Percentiles rank a stretch among this genome's conserved stretches.
Evolutionary conservation across 2,113 vertebrate species (phyloP).

Genomic region (Mus musculus): GRCm39 chr5:139790001-139790500

Average conservation of each 20-base stretch:
- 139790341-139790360: too few relatives aligned
- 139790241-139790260: not conserved
- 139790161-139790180: not conserved
- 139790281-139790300: fast-evolving
- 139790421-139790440: not conserved
- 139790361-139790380: not conserved
- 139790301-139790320: not conserved
- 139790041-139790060: not conserved
- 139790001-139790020: not conserved
- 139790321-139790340: not conserved
- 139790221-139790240: not conserved
- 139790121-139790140: not conserved
- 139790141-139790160: not conserved
- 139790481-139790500: fast-evolving
- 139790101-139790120: not conserved
- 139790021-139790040: not conserved
- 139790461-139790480: not conserved
- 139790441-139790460: not conserved
- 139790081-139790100: not conserved
- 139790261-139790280: not conserved
- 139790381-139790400: not conserved
- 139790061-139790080: not conserved
- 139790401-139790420: not conserved
- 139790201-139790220: not conserved
- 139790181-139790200: not conserved